Evolutionary conservation across 1,140 invertebrate species (phyloP).

Genomic region (Adelges cooleyi): DNA sequence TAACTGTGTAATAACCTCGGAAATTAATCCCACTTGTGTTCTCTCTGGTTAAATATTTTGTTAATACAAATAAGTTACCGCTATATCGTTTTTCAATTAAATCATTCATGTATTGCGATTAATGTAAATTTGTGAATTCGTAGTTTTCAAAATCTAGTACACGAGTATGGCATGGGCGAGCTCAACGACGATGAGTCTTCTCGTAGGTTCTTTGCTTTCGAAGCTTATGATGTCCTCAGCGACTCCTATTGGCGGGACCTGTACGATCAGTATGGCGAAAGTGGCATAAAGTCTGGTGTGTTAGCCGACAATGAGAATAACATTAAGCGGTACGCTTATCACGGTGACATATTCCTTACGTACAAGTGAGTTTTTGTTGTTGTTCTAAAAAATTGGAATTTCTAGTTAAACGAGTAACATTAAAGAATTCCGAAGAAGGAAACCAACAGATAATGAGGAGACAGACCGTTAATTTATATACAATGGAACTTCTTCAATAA

Average conservation of each 20-base stretch:
- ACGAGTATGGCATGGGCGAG: not conserved
- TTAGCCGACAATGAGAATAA: not conserved
- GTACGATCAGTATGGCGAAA: conserved; percentile 81
- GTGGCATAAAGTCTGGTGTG: conserved; percentile 53
- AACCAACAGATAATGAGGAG: no score
- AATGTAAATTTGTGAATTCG: not conserved
- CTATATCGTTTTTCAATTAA: no score
- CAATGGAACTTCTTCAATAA: no score
- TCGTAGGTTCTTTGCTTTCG: conserved; percentile 35
- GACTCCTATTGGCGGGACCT: conserved; percentile 56
- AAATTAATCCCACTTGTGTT: no score
- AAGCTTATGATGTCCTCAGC: conserved; percentile 74
- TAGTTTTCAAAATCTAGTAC: not conserved
- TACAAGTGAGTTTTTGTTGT: conserved; percentile 51
- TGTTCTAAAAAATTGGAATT: no score
- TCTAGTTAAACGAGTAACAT: no score
- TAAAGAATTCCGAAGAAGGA: no score
- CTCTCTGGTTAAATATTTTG: no score
- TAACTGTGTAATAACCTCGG: no score
- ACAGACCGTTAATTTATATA: no score
- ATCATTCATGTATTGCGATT: no score
- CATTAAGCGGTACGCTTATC: conserved; percentile 62
- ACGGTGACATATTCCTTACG: conserved; percentile 72
- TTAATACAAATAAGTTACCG: no score
- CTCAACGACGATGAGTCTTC: not conserved